These are phyloP conservation scores for Reticulitermes speratus DNA, from an alignment of 1,140 invertebrate genomes.

Conservation along the genomic window DNA sequence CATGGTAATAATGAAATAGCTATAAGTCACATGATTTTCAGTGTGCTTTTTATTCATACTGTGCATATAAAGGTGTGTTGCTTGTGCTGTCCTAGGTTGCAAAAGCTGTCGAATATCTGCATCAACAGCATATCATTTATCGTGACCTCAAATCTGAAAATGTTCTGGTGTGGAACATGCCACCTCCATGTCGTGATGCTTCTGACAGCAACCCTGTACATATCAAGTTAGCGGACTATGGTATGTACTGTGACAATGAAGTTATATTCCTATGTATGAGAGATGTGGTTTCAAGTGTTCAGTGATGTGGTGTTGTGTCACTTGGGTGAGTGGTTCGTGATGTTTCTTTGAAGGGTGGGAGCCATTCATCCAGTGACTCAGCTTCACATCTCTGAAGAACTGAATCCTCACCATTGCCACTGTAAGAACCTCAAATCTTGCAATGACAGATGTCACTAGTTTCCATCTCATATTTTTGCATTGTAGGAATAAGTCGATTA, in stretches of 20 bases:
- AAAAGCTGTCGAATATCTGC: slow-evolving; percentile 93
- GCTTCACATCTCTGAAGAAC: too few relatives aligned
- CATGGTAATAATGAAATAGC: too few relatives aligned
- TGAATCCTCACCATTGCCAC: too few relatives aligned
- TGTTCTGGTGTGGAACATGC: slow-evolving; percentile 94
- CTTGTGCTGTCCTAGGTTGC: slow-evolving; percentile 60
- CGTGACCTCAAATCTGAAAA: slow-evolving; percentile 98
- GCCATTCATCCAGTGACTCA: too few relatives aligned
- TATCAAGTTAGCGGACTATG: slow-evolving; percentile 95
- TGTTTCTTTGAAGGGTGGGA: not conserved
- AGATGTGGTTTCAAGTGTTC: not conserved
- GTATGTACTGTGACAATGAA: slow-evolving; percentile 49
- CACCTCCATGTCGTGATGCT: slow-evolving; percentile 63
- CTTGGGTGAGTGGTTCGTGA: not conserved
- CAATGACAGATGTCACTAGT: too few relatives aligned
- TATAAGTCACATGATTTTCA: too few relatives aligned
- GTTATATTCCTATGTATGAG: not conserved
- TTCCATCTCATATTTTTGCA: not conserved
- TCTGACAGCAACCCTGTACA: slow-evolving; percentile 64
- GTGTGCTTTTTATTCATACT: too few relatives aligned
- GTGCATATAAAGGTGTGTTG: too few relatives aligned
- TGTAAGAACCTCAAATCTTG: too few relatives aligned
- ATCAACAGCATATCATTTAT: slow-evolving; percentile 93
- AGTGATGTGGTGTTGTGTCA: too few relatives aligned
- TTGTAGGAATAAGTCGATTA: slow-evolving; percentile 77